phyloP scores from a whole-genome alignment of 2,888 invertebrate genomes.

The Apomyelois bistriatella region DNA sequence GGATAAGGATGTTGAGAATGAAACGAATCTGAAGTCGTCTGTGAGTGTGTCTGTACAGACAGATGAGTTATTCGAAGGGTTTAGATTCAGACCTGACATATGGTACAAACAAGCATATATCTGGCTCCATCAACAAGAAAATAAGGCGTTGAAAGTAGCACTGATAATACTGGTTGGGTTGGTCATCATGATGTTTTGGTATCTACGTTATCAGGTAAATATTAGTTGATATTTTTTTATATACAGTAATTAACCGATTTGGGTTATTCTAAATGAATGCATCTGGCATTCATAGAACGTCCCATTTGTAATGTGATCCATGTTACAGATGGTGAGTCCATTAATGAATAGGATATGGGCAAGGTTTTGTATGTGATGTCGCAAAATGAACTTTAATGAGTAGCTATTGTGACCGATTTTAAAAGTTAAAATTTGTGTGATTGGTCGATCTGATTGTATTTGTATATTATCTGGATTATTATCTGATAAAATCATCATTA shows the following conservation, averaged over 20 bases:
- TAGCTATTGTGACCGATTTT: neutral
- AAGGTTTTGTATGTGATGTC: neutral
- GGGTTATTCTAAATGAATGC: slow-evolving; percentile 2
- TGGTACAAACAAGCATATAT: slow-evolving; percentile 69
- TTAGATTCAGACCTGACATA: slow-evolving; percentile 54
- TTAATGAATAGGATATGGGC: neutral
- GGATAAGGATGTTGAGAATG: slow-evolving; percentile 63
- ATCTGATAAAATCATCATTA: neutral
- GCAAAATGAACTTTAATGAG: neutral
- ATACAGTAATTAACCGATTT: slow-evolving; percentile 7
- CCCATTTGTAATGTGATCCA: slow-evolving; percentile 3
- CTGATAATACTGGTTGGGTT: slow-evolving; percentile 84
- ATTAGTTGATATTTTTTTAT: slow-evolving; percentile 8
- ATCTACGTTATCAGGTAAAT: slow-evolving; percentile 84
- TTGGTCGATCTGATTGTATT: neutral
- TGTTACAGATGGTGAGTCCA: neutral
- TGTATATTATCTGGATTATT: neutral
- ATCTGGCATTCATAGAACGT: slow-evolving; percentile 13
- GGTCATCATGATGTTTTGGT: slow-evolving; percentile 87
- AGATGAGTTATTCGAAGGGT: slow-evolving; percentile 72
- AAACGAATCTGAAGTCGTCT: slow-evolving; percentile 63
- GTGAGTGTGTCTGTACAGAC: slow-evolving; percentile 81
- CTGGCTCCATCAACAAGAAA: slow-evolving; percentile 88
- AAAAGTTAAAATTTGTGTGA: neutral
- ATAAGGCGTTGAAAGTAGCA: slow-evolving; percentile 85